Base-by-base conservation (phyloP, 1,140 invertebrate genomes). In the Atta cephalotes region DNA sequence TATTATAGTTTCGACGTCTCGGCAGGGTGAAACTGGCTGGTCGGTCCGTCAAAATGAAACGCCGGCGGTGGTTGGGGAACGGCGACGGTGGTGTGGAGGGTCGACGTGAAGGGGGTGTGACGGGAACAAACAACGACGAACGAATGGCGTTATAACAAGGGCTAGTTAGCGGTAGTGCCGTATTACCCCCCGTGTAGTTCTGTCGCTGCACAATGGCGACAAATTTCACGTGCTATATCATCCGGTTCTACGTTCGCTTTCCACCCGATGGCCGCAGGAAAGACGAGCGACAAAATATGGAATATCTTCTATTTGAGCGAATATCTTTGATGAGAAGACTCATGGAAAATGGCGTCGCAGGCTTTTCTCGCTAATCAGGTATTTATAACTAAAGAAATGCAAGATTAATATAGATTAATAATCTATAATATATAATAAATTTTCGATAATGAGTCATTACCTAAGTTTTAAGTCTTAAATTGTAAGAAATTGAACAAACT, bases 221-320 rank as follows among this genome's bases (percentile, higher is more conserved):
- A 95, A 95, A 95, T 95, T 95, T 95, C 91, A 93, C 92, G 92
- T 91, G 93, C 92, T 93, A 93, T 93, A 92, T 94, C 89, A 94
- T 91, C 92, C 88, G 77, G 89, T 84, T 82, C 71, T 14, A n/a
- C 49, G 76, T 53, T 56, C 68, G 39, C 60, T 14, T 39, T 53
- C 74, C 60, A 68, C 78, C 66, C 87, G 76, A 78, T 21, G 71
- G 80, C 79, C 85, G 77, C 85, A 63, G 86, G 88, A 86, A 90
- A 90, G 89, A 89, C 82, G 81, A 62, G 74, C 51, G 87, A 70
- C 77, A 80, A 78, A 86, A 65, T 63, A 86, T 49, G 16, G 3
- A 81, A 68, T 21, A 21, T 21, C 21, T 21, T 21, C 21, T 21
- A 21, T 14, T 14, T 66, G 68, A 68, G 25, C 58, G 65, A 63